Percentiles rank a stretch among this genome's conserved stretches.
These are phyloP conservation scores for Reticulitermes speratus DNA, from an alignment of 1,140 invertebrate genomes.

Conservation along the genomic window DNA sequence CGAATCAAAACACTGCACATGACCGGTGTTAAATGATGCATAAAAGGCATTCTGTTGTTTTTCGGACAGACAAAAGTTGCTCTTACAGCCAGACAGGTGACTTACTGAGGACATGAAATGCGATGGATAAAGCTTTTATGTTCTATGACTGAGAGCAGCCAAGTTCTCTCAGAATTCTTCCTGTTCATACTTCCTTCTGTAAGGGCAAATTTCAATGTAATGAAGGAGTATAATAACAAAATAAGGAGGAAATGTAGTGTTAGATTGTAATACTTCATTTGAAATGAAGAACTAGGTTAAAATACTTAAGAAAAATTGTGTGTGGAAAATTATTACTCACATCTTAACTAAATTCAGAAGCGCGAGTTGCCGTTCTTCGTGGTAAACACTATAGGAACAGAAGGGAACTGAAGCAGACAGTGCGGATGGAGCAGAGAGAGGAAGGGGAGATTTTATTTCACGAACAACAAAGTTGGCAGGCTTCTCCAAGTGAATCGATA, in stretches of 20 bases:
- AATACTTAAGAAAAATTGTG: neutral
- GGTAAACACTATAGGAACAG: neutral
- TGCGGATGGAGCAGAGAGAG: neutral
- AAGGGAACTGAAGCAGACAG: neutral
- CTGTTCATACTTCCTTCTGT: neutral
- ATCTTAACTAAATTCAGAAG: neutral
- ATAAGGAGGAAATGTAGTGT: neutral
- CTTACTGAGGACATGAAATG: too few species aligned
- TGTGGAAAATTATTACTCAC: neutral
- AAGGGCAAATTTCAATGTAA: neutral
- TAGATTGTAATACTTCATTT: neutral
- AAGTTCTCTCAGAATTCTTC: too few species aligned
- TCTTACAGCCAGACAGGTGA: too few species aligned
- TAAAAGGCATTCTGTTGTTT: too few species aligned
- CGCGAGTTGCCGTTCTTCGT: neutral
- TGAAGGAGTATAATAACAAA: neutral
- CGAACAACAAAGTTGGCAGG: conserved; percentile 9
- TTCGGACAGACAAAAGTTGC: too few species aligned
- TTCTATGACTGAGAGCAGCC: too few species aligned
- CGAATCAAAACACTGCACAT: too few species aligned
- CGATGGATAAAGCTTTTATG: too few species aligned
- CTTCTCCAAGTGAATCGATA: neutral
- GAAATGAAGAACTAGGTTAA: neutral
- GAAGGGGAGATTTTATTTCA: neutral
- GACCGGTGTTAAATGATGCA: too few species aligned